Evolutionary conservation across 2,888 invertebrate species (phyloP).

Genomic region (Cataglyphis livida): DNA sequence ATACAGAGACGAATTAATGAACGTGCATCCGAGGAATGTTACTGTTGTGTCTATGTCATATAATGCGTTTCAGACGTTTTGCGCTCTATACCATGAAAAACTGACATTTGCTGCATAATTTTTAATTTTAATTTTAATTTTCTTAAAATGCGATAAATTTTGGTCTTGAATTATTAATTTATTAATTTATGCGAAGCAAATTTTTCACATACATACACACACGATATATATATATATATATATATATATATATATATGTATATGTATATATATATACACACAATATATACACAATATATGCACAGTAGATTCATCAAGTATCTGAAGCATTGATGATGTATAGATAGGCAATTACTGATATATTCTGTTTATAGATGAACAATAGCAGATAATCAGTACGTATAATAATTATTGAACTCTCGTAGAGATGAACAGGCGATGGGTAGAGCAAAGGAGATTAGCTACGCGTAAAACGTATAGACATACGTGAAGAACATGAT

Average conservation of each 20-base stretch:
- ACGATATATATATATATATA: too few relatives aligned
- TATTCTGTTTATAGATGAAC: conserved; percentile 76
- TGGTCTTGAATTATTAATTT: neutral
- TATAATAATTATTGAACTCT: conserved; percentile 71
- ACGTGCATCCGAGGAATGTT: neutral
- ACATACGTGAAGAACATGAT: conserved; percentile 36
- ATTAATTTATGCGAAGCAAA: neutral
- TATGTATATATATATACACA: neutral
- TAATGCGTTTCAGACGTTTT: neutral
- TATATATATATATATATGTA: neutral
- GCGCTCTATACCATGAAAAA: neutral
- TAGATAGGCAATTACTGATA: conserved; percentile 72
- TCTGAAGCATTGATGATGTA: conserved; percentile 8
- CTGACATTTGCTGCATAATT: neutral
- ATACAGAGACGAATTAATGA: neutral
- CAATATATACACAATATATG: neutral
- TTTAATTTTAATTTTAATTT: neutral
- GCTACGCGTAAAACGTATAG: conserved; percentile 50
- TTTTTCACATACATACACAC: neutral
- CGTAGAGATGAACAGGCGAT: conserved; percentile 56
- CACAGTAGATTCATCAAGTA: conserved; percentile 47
- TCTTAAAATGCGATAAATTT: neutral
- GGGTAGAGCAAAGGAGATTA: conserved; percentile 37
- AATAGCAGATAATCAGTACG: conserved; percentile 77
- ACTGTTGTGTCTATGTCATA: neutral